Percentiles rank a stretch among this genome's conserved stretches.
Conservation (phyloP, 1,140 invertebrate genomes). For the Heliothis virescens region DNA sequence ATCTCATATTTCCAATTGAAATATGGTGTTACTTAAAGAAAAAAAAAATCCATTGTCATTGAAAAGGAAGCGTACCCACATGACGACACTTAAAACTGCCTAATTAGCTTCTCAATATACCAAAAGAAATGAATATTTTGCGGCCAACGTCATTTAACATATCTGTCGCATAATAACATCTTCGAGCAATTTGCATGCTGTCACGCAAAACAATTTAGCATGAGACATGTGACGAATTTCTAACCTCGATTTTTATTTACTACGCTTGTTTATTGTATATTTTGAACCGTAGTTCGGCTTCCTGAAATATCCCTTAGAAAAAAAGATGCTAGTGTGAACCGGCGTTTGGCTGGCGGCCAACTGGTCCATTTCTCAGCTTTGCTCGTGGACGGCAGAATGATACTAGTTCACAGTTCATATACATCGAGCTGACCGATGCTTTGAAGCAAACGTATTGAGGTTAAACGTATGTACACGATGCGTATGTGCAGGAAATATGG, state of each 20-base stretch:
- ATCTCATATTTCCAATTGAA: constrained; percentile 68
- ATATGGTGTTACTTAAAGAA: constrained; percentile 52
- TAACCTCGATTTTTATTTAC: constrained; percentile 73
- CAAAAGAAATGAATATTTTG: constrained; percentile 7
- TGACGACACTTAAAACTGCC: too few relatives aligned
- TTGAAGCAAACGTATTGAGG: constrained; percentile 77
- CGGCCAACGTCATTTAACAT: constrained; percentile 47
- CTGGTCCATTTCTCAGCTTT: constrained; percentile 76
- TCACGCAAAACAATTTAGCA: constrained; percentile 69
- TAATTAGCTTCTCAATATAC: too few relatives aligned
- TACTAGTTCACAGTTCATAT: constrained; percentile 79
- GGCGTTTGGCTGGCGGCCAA: constrained; percentile 74
- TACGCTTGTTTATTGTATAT: constrained; percentile 64
- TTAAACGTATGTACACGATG: constrained; percentile 68
- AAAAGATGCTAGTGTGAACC: constrained; percentile 66
- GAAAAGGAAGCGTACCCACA: too few relatives aligned
- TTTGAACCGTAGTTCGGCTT: constrained; percentile 59
- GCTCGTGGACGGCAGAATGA: constrained; percentile 69
- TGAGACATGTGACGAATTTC: constrained; percentile 73
- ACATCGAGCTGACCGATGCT: constrained; percentile 69
- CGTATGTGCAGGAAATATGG: constrained; percentile 70
- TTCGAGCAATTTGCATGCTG: constrained; percentile 65
- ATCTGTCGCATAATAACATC: constrained; percentile 60
- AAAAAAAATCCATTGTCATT: constrained; percentile 50
- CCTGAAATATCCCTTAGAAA: constrained; percentile 64